These are phyloP conservation scores for Sesamia inferens DNA, from an alignment of 2,888 invertebrate species.

Conservation along the genomic window DNA sequence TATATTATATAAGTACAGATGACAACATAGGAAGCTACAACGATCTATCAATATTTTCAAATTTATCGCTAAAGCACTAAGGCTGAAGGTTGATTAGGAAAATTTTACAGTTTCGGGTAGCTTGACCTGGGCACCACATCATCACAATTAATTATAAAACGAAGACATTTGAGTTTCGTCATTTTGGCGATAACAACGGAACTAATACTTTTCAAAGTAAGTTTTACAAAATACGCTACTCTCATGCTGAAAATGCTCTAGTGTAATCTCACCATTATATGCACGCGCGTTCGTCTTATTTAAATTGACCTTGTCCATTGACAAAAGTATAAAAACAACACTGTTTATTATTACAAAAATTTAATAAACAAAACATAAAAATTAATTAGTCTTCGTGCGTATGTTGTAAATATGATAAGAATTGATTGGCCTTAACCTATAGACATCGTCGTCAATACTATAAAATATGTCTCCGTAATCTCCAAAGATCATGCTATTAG, in stretches of 20 bases:
- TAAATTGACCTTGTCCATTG: not conserved
- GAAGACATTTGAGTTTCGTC: no score
- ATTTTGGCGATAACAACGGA: no score
- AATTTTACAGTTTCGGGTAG: no score
- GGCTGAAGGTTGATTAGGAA: no score
- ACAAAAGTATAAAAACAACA: conserved; percentile 16
- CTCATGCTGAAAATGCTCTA: not conserved
- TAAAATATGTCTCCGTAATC: conserved; percentile 86
- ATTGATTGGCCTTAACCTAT: conserved; percentile 79
- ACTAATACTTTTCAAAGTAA: no score
- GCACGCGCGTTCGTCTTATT: not conserved
- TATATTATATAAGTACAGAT: no score
- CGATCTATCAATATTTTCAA: no score
- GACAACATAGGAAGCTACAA: no score
- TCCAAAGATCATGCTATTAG: conserved; percentile 81
- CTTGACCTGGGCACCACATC: no score
- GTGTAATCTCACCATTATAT: not conserved
- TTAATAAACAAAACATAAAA: conserved; percentile 23
- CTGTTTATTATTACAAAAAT: conserved; percentile 17
- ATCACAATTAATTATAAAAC: no score
- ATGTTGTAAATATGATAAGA: conserved; percentile 81
- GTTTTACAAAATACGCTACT: no score
- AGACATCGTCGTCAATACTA: conserved; percentile 77
- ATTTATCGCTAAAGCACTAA: no score
- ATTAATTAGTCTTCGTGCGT: conserved; percentile 64